Evolutionary conservation across 1,140 invertebrate genomes (phyloP).

Genomic region (Psix sp.): DNA sequence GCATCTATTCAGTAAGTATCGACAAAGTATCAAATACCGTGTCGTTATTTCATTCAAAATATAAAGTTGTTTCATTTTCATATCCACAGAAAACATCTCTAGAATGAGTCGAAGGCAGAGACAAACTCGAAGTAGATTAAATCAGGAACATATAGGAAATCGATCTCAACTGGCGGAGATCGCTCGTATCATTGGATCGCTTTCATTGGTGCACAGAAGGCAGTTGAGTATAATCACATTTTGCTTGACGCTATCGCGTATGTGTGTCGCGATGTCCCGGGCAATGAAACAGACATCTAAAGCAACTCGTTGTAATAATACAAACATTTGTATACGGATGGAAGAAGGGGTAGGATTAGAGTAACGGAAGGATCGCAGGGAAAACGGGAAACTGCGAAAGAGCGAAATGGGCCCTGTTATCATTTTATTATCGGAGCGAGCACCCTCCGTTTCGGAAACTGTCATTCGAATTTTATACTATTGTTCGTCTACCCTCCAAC

Average conservation of each 20-base stretch:
- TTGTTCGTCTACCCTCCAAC: conserved; percentile 43
- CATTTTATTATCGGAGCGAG: conserved; percentile 67
- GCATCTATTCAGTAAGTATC: too few species aligned
- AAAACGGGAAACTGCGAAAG: conserved; percentile 47
- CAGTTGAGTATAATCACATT: conserved; percentile 47
- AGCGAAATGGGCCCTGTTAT: conserved; percentile 64
- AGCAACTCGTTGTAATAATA: conserved; percentile 69
- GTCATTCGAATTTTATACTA: conserved; percentile 64
- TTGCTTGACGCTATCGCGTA: conserved; percentile 10
- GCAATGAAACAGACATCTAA: conserved; percentile 66
- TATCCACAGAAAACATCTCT: background rate
- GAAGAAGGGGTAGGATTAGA: conserved; percentile 1
- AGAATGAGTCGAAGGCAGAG: background rate
- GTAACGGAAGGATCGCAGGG: conserved; percentile 3
- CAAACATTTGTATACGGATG: conserved; percentile 68
- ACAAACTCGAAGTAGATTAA: background rate
- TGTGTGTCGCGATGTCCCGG: conserved; percentile 29
- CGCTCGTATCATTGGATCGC: conserved; percentile 60
- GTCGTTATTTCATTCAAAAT: too few species aligned
- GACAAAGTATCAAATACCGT: too few species aligned
- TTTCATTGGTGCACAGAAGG: conserved; percentile 24
- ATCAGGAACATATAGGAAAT: conserved; percentile 53
- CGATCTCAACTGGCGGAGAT: conserved; percentile 63
- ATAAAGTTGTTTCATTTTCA: too few species aligned
- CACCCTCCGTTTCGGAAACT: conserved; percentile 62